These are phyloP conservation scores for Tapirus indicus DNA, from an alignment of 2,797 vertebrate genomes.

Conservation along the genomic window DNA sequence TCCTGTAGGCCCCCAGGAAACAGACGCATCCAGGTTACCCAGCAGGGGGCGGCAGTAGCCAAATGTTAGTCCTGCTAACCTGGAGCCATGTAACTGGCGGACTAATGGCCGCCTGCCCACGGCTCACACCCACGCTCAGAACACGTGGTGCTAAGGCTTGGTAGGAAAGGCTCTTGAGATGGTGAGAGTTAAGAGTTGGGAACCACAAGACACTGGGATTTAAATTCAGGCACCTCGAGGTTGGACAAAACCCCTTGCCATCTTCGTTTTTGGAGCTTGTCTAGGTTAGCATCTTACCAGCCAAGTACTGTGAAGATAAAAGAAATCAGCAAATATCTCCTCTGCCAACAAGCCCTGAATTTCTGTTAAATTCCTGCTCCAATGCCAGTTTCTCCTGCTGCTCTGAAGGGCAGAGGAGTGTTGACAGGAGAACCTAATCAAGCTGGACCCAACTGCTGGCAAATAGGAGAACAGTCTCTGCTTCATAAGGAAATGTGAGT, in stretches of 20 bases:
- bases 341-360: not conserved
- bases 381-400: not conserved
- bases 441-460: not conserved
- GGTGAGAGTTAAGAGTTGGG: not conserved
- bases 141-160: accelerated
- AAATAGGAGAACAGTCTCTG: accelerated
- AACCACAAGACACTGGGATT: not conserved
- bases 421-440: not conserved
- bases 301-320: not conserved
- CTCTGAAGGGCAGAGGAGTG: accelerated
- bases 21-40: not conserved
- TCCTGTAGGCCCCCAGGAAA: accelerated
- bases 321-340: not conserved
- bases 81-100: accelerated
- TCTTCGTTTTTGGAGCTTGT: not conserved
- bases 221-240: not conserved
- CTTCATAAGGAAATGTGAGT: accelerated
- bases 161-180: not conserved
- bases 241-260: not conserved
- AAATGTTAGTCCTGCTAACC: not conserved
- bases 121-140: accelerated
- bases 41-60: not conserved
- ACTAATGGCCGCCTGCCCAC: not conserved
- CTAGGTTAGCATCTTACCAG: not conserved
- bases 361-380: not conserved